phyloP scores from a whole-genome alignment of 2,888 invertebrate species.

The Sarcophaga subvicina region DNA sequence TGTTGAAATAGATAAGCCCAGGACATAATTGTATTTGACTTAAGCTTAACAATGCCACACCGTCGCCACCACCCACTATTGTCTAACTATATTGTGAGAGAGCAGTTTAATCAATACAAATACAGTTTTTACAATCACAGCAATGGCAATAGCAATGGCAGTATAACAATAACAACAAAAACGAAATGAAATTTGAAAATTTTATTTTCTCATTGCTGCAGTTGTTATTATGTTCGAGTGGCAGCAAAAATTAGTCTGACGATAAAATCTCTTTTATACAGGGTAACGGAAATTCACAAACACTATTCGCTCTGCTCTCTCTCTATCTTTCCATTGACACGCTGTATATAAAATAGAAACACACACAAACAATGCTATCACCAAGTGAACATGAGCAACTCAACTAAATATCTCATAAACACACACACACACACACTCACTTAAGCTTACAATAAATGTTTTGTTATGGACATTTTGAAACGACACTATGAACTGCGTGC shows the following conservation, averaged over 20 bases:
- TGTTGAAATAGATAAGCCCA: conserved; percentile 36
- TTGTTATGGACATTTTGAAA: conserved; percentile 3
- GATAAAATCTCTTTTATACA: conserved; percentile 18
- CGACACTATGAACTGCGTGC: background rate
- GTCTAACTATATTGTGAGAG: background rate
- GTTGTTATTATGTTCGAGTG: conserved; percentile 20
- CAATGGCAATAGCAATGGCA: conserved; percentile 18
- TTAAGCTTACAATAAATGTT: background rate
- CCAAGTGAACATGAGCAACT: background rate
- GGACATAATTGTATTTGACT: conserved; percentile 3
- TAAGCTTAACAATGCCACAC: conserved; percentile 24
- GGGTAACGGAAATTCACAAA: background rate
- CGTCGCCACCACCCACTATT: background rate
- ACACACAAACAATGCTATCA: background rate
- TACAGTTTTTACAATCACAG: conserved; percentile 19
- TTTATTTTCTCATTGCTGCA: background rate
- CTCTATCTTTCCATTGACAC: background rate
- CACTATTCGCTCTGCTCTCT: background rate
- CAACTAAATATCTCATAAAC: background rate
- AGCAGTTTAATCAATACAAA: conserved; percentile 46
- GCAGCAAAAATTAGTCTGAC: conserved; percentile 46
- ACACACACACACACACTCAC: background rate
- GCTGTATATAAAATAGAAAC: background rate
- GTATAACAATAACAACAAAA: background rate
- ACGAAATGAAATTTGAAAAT: conserved; percentile 16